Evolutionary conservation across 1,140 invertebrate species (phyloP).

Genomic region (Cheumatopsyche charites): DNA sequence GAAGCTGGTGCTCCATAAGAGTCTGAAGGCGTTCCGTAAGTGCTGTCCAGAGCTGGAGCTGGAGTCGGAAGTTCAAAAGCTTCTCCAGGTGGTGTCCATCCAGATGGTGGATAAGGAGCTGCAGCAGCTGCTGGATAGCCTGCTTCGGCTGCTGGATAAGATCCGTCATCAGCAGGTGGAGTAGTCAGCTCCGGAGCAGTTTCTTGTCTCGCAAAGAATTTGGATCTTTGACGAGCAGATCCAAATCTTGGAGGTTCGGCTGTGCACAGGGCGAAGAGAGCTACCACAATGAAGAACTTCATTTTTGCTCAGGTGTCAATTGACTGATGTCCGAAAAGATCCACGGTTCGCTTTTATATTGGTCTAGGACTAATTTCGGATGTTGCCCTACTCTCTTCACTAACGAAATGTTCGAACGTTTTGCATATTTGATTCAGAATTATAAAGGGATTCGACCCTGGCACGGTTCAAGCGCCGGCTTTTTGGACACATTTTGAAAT

Average conservation of each 20-base stretch:
- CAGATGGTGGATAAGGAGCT: constrained; percentile 52
- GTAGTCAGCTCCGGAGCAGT: constrained; percentile 19
- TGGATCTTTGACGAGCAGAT: constrained; percentile 35
- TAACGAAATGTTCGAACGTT: constrained; percentile 14
- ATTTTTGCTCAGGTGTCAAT: constrained; percentile 30
- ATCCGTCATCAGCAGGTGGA: constrained; percentile 51
- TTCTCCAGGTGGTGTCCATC: constrained; percentile 53
- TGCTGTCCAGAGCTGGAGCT: constrained; percentile 51
- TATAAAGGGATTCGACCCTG: constrained; percentile 36
- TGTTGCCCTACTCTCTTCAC: not conserved
- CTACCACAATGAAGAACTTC: constrained; percentile 40
- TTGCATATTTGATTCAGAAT: constrained; percentile 26
- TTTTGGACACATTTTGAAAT: constrained; percentile 27
- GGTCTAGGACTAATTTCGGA: constrained; percentile 1
- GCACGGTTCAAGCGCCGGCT: constrained; percentile 9
- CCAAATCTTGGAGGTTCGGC: constrained; percentile 41
- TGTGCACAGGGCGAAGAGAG: constrained; percentile 2
- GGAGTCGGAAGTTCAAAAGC: constrained; percentile 55
- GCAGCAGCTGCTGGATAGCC: too few relatives aligned
- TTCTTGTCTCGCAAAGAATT: constrained; percentile 41
- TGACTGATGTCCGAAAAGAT: constrained; percentile 31
- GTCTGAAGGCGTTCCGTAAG: constrained; percentile 55
- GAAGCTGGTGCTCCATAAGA: constrained; percentile 56
- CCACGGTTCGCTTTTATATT: constrained; percentile 37
- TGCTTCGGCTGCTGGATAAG: constrained; percentile 31